Evolutionary conservation across 1,140 invertebrate species (phyloP).

Genomic region (Maniola jurtina): DNA sequence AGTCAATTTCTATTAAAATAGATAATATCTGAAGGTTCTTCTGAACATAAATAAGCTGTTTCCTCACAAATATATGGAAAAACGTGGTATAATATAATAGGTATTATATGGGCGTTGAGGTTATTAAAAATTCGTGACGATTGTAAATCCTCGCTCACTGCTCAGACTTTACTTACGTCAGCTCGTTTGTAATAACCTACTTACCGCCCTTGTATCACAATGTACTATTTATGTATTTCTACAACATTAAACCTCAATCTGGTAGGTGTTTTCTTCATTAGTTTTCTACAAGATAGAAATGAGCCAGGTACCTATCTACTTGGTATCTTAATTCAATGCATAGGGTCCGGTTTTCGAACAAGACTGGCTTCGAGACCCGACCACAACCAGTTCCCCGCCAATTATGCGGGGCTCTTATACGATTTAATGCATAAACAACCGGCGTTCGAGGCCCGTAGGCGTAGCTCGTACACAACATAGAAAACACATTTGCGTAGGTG

Average conservation of each 20-base stretch:
- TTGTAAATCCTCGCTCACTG: no score
- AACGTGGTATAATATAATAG: no score
- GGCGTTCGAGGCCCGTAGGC: slow-evolving; percentile 39
- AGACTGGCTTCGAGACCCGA: slow-evolving; percentile 31
- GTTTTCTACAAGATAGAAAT: slow-evolving; percentile 20
- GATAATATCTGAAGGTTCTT: no score
- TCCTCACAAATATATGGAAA: no score
- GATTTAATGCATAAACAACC: slow-evolving; percentile 51
- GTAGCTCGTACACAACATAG: slow-evolving; percentile 29
- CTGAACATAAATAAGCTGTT: no score
- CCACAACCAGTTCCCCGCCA: slow-evolving; percentile 54
- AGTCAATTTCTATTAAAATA: no score
- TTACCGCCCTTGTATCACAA: not conserved
- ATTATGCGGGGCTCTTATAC: slow-evolving; percentile 51
- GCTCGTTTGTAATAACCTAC: no score
- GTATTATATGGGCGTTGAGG: no score
- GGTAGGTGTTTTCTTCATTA: slow-evolving; percentile 13
- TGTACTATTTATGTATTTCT: not conserved
- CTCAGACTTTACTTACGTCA: no score
- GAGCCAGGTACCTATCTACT: slow-evolving; percentile 7
- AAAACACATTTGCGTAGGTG: slow-evolving; percentile 30
- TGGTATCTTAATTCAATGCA: slow-evolving; percentile 39
- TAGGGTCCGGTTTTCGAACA: slow-evolving; percentile 44
- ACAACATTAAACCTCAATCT: not conserved
- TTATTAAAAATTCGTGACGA: no score